phyloP scores from a whole-genome alignment of 2,113 vertebrate species.

The Lethenteron camtschaticum region DNA sequence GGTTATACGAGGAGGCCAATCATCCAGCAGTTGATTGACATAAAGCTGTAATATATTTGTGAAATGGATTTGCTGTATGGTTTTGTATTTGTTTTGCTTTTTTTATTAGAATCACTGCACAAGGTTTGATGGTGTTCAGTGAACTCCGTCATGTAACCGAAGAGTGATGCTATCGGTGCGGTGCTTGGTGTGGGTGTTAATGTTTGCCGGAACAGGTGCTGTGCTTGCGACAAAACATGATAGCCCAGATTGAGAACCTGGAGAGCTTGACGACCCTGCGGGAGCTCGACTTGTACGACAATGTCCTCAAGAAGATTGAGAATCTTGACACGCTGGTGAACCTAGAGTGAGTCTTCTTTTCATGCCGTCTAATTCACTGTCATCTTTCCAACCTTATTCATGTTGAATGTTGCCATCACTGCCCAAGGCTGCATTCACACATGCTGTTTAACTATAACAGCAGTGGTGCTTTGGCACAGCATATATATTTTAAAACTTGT shows the following conservation, averaged over 20 bases:
- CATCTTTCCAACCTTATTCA: too few species aligned
- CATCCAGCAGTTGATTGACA: not conserved
- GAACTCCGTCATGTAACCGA: not conserved
- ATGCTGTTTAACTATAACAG: too few species aligned
- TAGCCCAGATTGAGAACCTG: conserved; percentile 80
- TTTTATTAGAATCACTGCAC: conserved; percentile 5
- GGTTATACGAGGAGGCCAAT: not conserved
- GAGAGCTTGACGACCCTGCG: conserved; percentile 41
- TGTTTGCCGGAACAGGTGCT: conserved; percentile 33
- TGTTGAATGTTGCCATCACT: too few species aligned
- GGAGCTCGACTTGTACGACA: conserved; percentile 90
- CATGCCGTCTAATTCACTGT: too few species aligned
- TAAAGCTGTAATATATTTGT: not conserved
- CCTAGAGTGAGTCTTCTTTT: conserved; percentile 51
- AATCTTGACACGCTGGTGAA: conserved; percentile 56
- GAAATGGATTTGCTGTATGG: not conserved
- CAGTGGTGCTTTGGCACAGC: too few species aligned
- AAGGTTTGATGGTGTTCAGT: not conserved
- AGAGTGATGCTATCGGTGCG: not conserved
- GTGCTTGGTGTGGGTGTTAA: too few species aligned
- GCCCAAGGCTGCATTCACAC: too few species aligned
- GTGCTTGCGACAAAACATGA: conserved; percentile 78
- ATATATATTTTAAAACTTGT: too few species aligned
- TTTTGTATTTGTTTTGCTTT: not conserved
- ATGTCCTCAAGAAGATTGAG: conserved; percentile 77